Conservation (phyloP, 92 coral and sea anemone genomes). For the Phenganax marumi region DNA sequence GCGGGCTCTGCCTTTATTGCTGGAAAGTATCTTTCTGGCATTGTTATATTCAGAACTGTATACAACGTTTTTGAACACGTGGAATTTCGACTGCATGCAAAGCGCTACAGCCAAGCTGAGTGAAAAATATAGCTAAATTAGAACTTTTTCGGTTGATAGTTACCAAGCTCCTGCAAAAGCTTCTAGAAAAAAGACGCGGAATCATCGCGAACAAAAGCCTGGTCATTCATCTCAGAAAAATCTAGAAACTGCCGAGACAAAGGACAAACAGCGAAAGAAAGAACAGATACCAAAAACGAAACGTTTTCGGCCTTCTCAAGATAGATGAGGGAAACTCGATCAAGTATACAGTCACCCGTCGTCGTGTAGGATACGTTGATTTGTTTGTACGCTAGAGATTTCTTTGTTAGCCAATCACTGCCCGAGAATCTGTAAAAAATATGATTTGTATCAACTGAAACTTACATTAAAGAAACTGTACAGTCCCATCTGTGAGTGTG, state of each 20-base stretch:
- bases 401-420: too few relatives aligned
- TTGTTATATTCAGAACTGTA: too few relatives aligned
- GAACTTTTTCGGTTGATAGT: conserved; percentile 38
- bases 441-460: too few relatives aligned
- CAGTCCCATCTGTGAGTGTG: too few relatives aligned
- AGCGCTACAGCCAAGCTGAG: not conserved
- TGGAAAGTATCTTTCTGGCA: too few relatives aligned
- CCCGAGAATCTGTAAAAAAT: too few relatives aligned
- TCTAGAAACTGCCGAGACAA: not conserved
- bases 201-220: not conserved
- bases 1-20: too few relatives aligned
- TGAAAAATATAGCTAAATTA: too few relatives aligned
- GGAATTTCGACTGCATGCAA: not conserved
- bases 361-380: too few relatives aligned
- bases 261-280: conserved; percentile 4
- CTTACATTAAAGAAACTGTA: too few relatives aligned
- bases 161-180: conserved; percentile 82
- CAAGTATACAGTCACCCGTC: not conserved
- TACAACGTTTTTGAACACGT: too few relatives aligned
- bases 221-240: not conserved
- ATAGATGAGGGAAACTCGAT: not conserved
- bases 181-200: conserved; percentile 13
- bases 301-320: conserved; percentile 28
- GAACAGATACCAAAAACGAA: conserved; percentile 30
- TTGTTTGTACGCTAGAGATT: too few relatives aligned